phyloP scores from a whole-genome alignment of 2,113 vertebrate species.

The Neotragus moschatus region DNA sequence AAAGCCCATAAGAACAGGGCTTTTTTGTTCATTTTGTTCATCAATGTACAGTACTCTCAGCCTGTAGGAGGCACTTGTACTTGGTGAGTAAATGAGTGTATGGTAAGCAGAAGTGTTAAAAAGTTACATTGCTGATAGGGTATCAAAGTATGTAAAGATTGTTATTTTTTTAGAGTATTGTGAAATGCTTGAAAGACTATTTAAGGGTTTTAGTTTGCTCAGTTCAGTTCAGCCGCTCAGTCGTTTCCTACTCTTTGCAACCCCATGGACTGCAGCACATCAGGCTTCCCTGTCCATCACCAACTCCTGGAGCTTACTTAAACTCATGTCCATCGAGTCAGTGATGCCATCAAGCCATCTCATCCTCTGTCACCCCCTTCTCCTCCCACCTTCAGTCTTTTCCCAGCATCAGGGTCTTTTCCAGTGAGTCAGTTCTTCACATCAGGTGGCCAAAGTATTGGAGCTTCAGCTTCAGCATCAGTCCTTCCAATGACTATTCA shows the following conservation, averaged over 20 bases:
- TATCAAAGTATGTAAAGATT: not conserved
- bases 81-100: not conserved
- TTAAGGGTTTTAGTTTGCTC: not conserved
- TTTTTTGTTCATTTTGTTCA: not conserved
- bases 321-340: not conserved
- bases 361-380: not conserved
- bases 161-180: not conserved
- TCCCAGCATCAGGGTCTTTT: not conserved
- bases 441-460: not conserved
- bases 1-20: not conserved
- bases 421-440: fast-evolving
- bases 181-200: not conserved
- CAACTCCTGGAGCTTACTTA: not conserved
- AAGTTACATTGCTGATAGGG: not conserved
- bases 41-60: not conserved
- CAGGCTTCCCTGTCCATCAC: not conserved
- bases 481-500: not conserved
- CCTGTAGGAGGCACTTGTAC: not conserved
- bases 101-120: not conserved
- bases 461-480: not conserved
- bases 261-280: not conserved
- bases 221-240: not conserved
- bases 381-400: not conserved
- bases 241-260: not conserved
- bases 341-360: not conserved